Percentiles rank a stretch among this genome's conserved stretches.
phyloP scores from a whole-genome alignment of 1,140 invertebrate genomes.

The Tetragonula clypearis region DNA sequence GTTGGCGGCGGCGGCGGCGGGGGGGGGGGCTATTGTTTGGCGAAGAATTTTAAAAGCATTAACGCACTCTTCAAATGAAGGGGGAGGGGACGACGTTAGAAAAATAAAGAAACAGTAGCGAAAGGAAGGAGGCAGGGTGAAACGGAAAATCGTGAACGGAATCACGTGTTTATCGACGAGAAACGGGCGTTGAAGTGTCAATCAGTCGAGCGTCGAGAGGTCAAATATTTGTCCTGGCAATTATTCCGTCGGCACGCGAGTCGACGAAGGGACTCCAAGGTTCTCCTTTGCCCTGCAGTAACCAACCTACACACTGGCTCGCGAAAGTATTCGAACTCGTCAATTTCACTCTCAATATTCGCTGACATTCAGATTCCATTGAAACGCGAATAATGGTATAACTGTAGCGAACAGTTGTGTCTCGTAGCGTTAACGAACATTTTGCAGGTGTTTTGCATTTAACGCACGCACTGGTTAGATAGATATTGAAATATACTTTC shows the following conservation, averaged over 20 bases:
- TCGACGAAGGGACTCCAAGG: not conserved
- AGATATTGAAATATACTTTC: not conserved
- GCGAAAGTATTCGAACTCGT: not conserved
- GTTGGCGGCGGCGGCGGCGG: not conserved
- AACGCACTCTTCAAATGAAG: constrained; percentile 52
- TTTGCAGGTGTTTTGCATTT: too few species aligned
- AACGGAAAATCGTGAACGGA: constrained; percentile 9
- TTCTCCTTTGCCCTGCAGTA: not conserved
- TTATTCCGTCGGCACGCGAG: constrained; percentile 41
- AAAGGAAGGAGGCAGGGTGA: not conserved
- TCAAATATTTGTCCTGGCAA: constrained; percentile 52
- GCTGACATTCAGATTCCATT: too few species aligned
- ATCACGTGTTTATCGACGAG: constrained; percentile 29
- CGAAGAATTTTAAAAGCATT: constrained; percentile 66
- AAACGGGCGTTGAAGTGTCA: constrained; percentile 28
- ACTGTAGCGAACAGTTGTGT: too few species aligned
- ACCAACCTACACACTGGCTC: not conserved
- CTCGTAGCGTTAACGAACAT: too few species aligned
- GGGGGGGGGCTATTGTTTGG: constrained; percentile 44
- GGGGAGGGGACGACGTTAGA: not conserved
- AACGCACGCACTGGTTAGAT: too few species aligned
- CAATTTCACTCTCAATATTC: too few species aligned
- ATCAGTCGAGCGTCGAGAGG: constrained; percentile 39
- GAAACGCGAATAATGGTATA: too few species aligned
- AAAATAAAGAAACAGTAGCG: constrained; percentile 5